Evolutionary conservation across 2,113 vertebrate species (phyloP).

Genomic region (Lepus timidus): DNA sequence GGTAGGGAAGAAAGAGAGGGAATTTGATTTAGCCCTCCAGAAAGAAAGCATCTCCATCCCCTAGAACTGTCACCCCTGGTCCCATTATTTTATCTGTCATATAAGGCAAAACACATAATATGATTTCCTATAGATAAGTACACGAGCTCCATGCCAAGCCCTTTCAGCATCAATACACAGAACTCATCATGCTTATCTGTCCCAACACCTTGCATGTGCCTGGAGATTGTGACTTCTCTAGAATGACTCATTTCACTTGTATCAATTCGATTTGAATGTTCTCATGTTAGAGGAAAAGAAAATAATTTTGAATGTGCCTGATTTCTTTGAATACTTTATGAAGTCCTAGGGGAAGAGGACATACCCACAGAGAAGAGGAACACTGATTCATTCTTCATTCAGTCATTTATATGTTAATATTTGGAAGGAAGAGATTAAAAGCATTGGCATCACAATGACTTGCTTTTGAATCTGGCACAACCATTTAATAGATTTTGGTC

Average conservation of each 20-base stretch:
- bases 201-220: not conserved
- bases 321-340: constrained; percentile 1
- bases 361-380: not conserved
- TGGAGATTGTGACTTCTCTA: not conserved
- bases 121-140: not conserved
- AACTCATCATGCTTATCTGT: not conserved
- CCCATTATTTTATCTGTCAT: constrained; percentile 3
- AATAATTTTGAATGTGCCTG: not conserved
- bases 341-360: not conserved
- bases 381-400: not conserved
- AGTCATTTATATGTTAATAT: constrained; percentile 14
- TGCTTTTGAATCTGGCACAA: not conserved
- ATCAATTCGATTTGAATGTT: constrained; percentile 15
- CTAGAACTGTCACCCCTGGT: not conserved
- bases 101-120: not conserved
- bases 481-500: not conserved
- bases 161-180: not conserved
- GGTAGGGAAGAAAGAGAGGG: too few relatives aligned
- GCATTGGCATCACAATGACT: not conserved
- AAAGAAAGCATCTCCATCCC: not conserved
- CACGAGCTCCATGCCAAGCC: not conserved
- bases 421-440: constrained; percentile 9
- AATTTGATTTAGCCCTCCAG: not conserved
- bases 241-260: constrained; percentile 47
- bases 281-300: constrained; percentile 42